Evolutionary conservation across 2,888 invertebrate species (phyloP), one percentile per base, ranked within the genome.

Genomic region (Drosophila putrida): DNA sequence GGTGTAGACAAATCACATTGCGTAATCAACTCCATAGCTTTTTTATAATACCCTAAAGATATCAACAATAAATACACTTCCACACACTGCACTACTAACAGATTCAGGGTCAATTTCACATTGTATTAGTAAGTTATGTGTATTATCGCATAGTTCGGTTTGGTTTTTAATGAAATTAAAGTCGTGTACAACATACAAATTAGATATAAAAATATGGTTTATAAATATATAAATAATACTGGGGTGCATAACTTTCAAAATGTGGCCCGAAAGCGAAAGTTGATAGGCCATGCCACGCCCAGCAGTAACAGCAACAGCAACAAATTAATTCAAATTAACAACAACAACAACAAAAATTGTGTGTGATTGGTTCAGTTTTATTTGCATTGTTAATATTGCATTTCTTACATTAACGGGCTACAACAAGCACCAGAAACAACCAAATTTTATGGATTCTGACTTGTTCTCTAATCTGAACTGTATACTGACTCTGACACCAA

Each of bases 81-180:
- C 54, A 54, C 36, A 57, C 39, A 50, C 31, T 51, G 49, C 43
- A 43, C 53, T 54, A 59, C 36, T 55, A 49, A 35, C 50, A 80
- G 62, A 66, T 77, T 79, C 81, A 79, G 63, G 78, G 78, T 79
- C 78, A 77, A 62, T 71, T 62, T 64, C 63, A 51, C 51, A 63
- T 57, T 36, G 28, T 28, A 51, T 33, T 60, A 47, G 57, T 63
- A 53, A 66, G 50, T 63, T 27, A 35, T n/a, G 20, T 50, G 25
- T 44, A 64, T 57, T 46, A 57, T 36, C 51, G 58, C 64, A 58
- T 43, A 58, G 50, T 41, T 62, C 25, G 51, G 44, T 44, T 57
- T 50, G 36, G 33, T 35, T 10, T 46, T 35, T 61, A 61, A 61
- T 61, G 20, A 57, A 63, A 54, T 60, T 20, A 27, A 39, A 60